Evolutionary conservation across 2,888 invertebrate genomes (phyloP), one percentile per base, ranked within the genome.

Genomic region (Hypselothyrea guttata): DNA sequence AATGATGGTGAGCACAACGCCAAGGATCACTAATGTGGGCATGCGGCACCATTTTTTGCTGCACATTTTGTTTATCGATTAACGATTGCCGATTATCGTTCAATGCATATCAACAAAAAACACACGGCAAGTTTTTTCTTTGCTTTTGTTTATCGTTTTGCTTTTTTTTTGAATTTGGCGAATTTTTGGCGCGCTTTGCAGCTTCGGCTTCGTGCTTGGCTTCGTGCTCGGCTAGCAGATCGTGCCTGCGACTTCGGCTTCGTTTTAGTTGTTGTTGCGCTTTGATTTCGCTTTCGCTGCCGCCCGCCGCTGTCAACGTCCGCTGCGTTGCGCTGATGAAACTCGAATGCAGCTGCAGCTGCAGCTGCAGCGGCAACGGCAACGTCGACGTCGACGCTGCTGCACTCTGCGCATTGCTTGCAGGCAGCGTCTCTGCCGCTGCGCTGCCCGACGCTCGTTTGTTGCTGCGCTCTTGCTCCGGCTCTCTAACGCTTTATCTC

Each of bases 1-100:
- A 11, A 91, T 88, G 46, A 92, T 89, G 51, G 91, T 89, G 46
- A 91, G 88, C 72, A 91, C 85, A 58, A 91, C 86, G 65, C 91
- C 90, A 66, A 90, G 88, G 66, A 90, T 87, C 72, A 88, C 85
- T 74, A 89, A 71, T 56, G 88, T 88, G 76, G 88, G 90, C 88
- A 89, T 88, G 79, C 89, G 90, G 71, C 87, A 88, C 69, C 86
- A 89, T 87, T 89, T 89, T 67, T 77, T 75, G 75, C 71, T 88
- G 84, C 90, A 89, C 89, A 89, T 89, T 84, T 79, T 81, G 70
- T 49, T 49, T 37, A 49, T 41, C 53, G 64, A 11, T 38, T 12
- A 52, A 46, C 54, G 47, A 38, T 33, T 45, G 7, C 49, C 13
- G 40, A 0, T 18, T 30, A 40, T 34, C 16, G 31, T 27, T 44